Percentiles rank a stretch among this genome's conserved stretches.
phyloP scores from a whole-genome alignment of 30 jellyfish, hydroid and myxozoan species.

The Nemopilema nomurai region DNA sequence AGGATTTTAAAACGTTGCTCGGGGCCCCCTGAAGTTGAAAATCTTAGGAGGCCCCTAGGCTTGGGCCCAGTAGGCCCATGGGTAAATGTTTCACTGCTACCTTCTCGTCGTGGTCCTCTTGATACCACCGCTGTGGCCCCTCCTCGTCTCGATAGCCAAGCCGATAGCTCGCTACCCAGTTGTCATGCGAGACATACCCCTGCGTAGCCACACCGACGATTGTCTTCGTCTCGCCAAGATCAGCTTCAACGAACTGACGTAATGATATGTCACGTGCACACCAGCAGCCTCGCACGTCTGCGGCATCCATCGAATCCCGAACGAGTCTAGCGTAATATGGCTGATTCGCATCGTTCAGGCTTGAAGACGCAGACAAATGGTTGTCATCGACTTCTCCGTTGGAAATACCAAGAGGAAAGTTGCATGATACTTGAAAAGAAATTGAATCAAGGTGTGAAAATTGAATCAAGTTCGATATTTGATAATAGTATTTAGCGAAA shows the following conservation, averaged over 20 bases:
- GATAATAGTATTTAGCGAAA: too few species aligned
- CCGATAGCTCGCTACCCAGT: conserved; percentile 98
- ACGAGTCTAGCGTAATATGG: conserved; percentile 93
- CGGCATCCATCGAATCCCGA: conserved; percentile 91
- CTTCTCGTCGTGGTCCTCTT: conserved; percentile 92
- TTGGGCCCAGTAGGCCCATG: too few species aligned
- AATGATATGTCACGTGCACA: conserved; percentile 97
- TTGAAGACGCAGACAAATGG: conserved; percentile 87
- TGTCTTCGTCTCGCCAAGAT: conserved; percentile 95
- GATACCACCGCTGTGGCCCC: conserved; percentile 98
- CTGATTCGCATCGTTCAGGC: conserved; percentile 67
- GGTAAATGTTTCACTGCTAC: conserved; percentile 58
- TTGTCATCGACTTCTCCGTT: conserved; percentile 98
- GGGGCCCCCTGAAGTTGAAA: too few species aligned
- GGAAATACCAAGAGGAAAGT: conserved; percentile 92
- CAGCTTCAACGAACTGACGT: conserved; percentile 94
- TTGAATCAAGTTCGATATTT: too few species aligned
- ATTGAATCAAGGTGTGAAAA: too few species aligned
- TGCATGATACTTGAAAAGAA: conserved; percentile 76
- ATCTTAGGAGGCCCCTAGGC: too few species aligned
- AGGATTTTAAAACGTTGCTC: too few species aligned
- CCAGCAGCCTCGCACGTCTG: conserved; percentile 97
- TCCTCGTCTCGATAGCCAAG: conserved; percentile 92
- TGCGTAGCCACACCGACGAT: conserved; percentile 77
- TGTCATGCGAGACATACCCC: conserved; percentile 96